Evolutionary conservation across 1,140 invertebrate genomes (phyloP), one percentile per base, ranked within the genome.

Genomic region (Oryzaephilus surinamensis): DNA sequence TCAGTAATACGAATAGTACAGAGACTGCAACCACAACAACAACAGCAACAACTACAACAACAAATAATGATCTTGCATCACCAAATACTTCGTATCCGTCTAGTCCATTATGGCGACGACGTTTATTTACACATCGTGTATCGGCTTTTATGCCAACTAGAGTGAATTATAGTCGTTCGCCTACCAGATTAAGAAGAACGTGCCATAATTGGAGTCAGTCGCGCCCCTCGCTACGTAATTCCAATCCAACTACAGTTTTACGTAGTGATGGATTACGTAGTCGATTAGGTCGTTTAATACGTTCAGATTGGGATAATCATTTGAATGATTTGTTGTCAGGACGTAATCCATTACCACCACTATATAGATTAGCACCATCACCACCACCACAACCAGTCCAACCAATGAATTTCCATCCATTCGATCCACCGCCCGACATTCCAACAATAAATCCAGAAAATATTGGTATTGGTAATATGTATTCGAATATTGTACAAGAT

Each of bases 401-500:
- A 32, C 48, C n/a, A n/a, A n/a, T n/a, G n/a, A n/a, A n/a, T n/a
- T n/a, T n/a, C n/a, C n/a, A 50, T 32, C 46, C 51, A 6, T 46
- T 50, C 27, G 48, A 50, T 32, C 46, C 48, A 26, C 49, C 56
- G 26, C 36, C 51, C 2, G 46, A 54, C 21, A 44, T 39, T 31
- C 32, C 6, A 32, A 48, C 8, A 45, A 46, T 21, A 24, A 26
- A 12, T 33, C 3, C 21, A 13, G 32, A 31, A 16, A 12, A 12
- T 13, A 26, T 35, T 14, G 17, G n/a, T 31, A 17, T 60, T 34
- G 48, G 54, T 1, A 45, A 48, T 30, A 58, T 60, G 54, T 60
- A 60, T 30, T 50, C 51, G 8, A 58, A 59, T 37, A 61, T 62
- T n/a, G 48, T 59, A 7, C 50, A 54, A 38, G 55, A 59, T 33